Evolutionary conservation across 2,888 invertebrate genomes (phyloP), one percentile per base, ranked within the genome.

Genomic region (Zygothrica quintamaculata): DNA sequence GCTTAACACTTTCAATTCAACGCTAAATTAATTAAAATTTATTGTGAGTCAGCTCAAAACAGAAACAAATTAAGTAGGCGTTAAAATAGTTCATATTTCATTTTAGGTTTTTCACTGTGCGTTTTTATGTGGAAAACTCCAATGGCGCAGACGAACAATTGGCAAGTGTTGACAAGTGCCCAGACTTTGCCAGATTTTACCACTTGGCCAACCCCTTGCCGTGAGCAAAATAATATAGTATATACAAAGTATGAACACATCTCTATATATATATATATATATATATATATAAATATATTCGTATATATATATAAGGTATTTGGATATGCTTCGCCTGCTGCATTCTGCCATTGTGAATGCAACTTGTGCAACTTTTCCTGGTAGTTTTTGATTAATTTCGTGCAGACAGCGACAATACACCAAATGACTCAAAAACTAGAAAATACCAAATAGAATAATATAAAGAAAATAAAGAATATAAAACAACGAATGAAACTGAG

Each of bases 51-150:
- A 59, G 71, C 65, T 51, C 69, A 57, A 64, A 77, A 78, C 80
- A 71, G 81, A 84, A 88, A 85, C 87, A 88, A 89, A 89, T 89
- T 89, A 89, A 89, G 89, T 89, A 81, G 89, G 89, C 90, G 89
- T 89, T 89, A 88, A 89, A 88, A 88, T 86, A 88, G 90, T 89
- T 88, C 88, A 89, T 89, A 89, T 88, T 89, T 89, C 89, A 89
- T 88, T 79, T 80, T 40, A n/a, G 56, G 47, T 29, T 56, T 55
- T 52, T 29, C 61, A 44, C 56, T 37, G 26, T 11, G 43, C 40
- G 59, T 56, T 64, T 70, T 80, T 86, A 79, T 74, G 69, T 87
- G 78, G 81, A 80, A 87, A 71, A 68, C 51, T 60, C 68, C 67
- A 76, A 65, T 40, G 74, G 65, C 61, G 65, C 84, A 78, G 87